A percentile compares a stretch with the other conserved stretches of the same genome.
These are phyloP conservation scores for Trisateles emortualis DNA, from an alignment of 2,888 invertebrate genomes.

Conservation along the genomic window DNA sequence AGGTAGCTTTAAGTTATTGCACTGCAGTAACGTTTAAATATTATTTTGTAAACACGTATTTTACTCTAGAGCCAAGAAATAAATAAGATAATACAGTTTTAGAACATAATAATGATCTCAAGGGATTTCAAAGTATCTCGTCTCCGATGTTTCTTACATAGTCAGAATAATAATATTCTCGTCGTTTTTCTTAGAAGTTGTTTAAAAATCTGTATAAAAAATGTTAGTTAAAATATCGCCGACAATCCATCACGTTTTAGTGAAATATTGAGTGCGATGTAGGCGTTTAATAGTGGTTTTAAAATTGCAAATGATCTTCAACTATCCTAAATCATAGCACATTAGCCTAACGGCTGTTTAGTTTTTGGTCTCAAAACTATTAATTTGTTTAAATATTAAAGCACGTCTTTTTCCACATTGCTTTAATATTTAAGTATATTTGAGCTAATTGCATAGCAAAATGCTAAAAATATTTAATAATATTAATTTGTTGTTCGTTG, in stretches of 20 bases:
- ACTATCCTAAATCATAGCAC: background rate
- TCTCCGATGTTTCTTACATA: slow-evolving; percentile 60
- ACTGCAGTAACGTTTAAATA: slow-evolving; percentile 11
- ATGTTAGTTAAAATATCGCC: slow-evolving; percentile 15
- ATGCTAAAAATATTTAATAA: no score
- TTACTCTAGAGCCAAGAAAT: slow-evolving; percentile 12
- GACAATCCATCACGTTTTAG: slow-evolving; percentile 35
- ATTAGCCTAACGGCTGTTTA: no score
- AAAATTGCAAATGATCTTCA: background rate
- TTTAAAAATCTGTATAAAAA: background rate
- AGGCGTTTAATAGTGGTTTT: background rate
- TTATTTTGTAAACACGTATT: slow-evolving; percentile 1
- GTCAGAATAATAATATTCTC: slow-evolving; percentile 57
- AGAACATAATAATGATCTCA: slow-evolving; percentile 61
- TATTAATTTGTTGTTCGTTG: no score
- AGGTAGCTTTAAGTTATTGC: slow-evolving; percentile 9
- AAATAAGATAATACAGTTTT: slow-evolving; percentile 51
- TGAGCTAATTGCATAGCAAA: no score
- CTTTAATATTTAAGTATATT: no score
- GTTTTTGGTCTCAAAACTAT: no score
- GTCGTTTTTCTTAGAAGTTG: slow-evolving; percentile 34
- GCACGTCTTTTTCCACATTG: no score
- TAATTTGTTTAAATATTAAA: no score
- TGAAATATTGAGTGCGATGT: slow-evolving; percentile 18
- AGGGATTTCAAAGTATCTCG: slow-evolving; percentile 44